A percentile compares a stretch with the other conserved stretches of the same genome.
phyloP scores from a whole-genome alignment of 92 coral and sea anemone genomes.

The Metridium senile region DNA sequence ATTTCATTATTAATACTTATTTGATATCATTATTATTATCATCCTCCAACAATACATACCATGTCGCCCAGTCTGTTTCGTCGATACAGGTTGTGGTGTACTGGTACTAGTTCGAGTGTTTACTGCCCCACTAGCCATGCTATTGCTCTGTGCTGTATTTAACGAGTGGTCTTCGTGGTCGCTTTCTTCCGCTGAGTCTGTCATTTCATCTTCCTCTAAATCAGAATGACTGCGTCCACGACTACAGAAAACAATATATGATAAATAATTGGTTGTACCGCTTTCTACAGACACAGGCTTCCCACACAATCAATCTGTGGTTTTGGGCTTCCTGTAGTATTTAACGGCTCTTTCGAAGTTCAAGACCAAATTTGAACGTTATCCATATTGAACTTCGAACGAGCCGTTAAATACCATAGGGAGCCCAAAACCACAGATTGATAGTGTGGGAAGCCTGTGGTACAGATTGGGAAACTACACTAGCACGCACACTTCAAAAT shows the following conservation, averaged over 20 bases:
- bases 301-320: too few species aligned
- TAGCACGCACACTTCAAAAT: too few species aligned
- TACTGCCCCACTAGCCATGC: not conserved
- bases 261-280: not conserved
- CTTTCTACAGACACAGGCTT: not conserved
- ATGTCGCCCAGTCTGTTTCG: slow-evolving; percentile 32
- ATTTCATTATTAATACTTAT: too few species aligned
- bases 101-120: slow-evolving; percentile 1
- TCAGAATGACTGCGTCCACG: slow-evolving; percentile 67
- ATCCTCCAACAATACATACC: slow-evolving; percentile 31
- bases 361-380: too few species aligned
- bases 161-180: slow-evolving; percentile 62
- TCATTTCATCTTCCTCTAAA: slow-evolving; percentile 77
- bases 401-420: too few species aligned
- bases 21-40: too few species aligned
- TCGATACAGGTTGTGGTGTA: slow-evolving; percentile 18
- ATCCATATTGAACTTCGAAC: too few species aligned
- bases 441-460: too few species aligned
- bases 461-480: too few species aligned
- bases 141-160: slow-evolving; percentile 4
- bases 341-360: too few species aligned
- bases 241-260: slow-evolving; percentile 19
- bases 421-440: too few species aligned
- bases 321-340: too few species aligned
- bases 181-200: slow-evolving; percentile 92